phyloP scores from a whole-genome alignment of 2,888 invertebrate species.

The Himalopsyche kuldschensis region DNA sequence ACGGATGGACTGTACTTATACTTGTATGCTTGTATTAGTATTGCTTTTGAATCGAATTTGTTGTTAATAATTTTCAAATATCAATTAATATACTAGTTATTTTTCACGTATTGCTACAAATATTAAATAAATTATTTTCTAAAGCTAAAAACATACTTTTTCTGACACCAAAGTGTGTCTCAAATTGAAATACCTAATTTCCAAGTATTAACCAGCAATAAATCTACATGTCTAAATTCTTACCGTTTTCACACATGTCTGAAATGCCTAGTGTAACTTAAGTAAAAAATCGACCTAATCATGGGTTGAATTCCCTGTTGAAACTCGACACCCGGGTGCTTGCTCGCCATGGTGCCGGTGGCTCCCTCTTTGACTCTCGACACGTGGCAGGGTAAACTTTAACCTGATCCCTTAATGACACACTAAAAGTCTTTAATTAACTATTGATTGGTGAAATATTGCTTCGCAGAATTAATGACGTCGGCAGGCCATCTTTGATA shows the following conservation, averaged over 20 bases:
- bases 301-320: neutral
- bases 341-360: neutral
- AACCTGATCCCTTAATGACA: neutral
- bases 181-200: no score
- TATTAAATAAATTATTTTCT: no score
- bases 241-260: neutral
- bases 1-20: no score
- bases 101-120: no score
- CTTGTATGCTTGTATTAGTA: no score
- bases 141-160: no score
- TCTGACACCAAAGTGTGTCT: no score
- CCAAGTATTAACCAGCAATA: neutral
- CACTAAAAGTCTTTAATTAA: neutral
- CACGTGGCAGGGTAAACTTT: neutral
- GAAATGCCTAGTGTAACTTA: neutral
- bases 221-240: neutral
- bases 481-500: neutral
- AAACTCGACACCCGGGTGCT: neutral
- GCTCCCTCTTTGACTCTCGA: neutral
- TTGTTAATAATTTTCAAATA: no score
- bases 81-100: no score
- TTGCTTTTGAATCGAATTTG: no score
- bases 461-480: neutral
- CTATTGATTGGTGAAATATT: neutral
- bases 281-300: neutral